A percentile compares a stretch with the other conserved stretches of the same genome.
phyloP scores from a whole-genome alignment of 2,797 vertebrate species.

The Cyclopterus lumpus region DNA sequence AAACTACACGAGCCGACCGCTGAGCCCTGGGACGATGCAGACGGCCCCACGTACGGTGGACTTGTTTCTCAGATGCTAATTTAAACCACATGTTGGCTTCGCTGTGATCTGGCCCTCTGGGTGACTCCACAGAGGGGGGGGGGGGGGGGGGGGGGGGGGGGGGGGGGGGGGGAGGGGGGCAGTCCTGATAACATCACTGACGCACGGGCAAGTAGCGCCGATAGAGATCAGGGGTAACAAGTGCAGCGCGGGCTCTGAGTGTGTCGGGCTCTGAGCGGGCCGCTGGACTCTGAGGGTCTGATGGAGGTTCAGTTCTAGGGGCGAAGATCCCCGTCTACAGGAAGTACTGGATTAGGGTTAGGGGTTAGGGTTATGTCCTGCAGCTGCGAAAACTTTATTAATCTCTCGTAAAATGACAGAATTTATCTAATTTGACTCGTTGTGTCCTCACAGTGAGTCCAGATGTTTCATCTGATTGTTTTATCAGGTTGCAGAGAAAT shows the following conservation, averaged over 20 bases:
- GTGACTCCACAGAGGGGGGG: conserved; percentile 45
- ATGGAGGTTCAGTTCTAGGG: too few relatives aligned
- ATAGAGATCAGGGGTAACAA: conserved; percentile 73
- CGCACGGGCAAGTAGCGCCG: conserved; percentile 54
- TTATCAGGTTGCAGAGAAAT: too few relatives aligned
- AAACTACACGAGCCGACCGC: conserved; percentile 45
- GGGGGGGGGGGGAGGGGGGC: neutral
- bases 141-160: neutral
- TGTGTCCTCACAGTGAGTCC: too few relatives aligned
- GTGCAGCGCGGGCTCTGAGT: conserved; percentile 52
- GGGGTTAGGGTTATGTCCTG: too few relatives aligned
- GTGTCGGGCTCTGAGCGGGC: too few relatives aligned
- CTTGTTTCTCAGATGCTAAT: conserved; percentile 72
- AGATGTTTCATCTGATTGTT: too few relatives aligned
- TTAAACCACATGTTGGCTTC: conserved; percentile 80
- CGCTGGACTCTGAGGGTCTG: too few relatives aligned
- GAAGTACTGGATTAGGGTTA: too few relatives aligned
- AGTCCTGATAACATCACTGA: conserved; percentile 55
- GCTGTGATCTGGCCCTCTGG: conserved; percentile 65
- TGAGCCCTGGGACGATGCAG: conserved; percentile 37
- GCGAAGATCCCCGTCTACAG: too few relatives aligned
- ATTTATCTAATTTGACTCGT: too few relatives aligned
- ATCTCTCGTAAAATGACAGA: too few relatives aligned
- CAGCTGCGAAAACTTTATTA: too few relatives aligned
- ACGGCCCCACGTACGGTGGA: conserved; percentile 45